A percentile compares a stretch with the other conserved stretches of the same genome.
Conservation (phyloP, 2,888 invertebrate species). For the Tetramorium bicarinatum region DNA sequence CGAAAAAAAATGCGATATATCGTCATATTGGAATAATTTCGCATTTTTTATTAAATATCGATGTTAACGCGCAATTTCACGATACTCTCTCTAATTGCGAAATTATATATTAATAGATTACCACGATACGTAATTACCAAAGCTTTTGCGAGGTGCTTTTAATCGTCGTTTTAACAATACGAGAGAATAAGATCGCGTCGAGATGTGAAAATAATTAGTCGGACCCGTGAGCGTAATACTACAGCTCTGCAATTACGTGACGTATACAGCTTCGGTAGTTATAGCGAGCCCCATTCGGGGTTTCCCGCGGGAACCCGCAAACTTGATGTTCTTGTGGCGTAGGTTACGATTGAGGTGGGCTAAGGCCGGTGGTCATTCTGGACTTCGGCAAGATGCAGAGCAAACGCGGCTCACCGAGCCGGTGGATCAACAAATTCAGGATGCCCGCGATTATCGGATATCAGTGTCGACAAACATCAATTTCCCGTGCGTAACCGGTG, state of each 20-base stretch:
- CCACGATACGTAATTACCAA: conserved; percentile 22
- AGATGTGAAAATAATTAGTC: conserved; percentile 70
- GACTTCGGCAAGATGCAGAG: conserved; percentile 33
- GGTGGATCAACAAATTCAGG: conserved; percentile 60
- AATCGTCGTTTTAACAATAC: conserved; percentile 24
- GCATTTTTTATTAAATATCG: neutral
- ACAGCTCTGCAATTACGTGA: conserved; percentile 66
- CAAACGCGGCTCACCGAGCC: conserved; percentile 25
- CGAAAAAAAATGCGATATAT: neutral
- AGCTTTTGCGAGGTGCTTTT: neutral
- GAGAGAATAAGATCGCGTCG: conserved; percentile 38
- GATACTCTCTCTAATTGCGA: neutral
- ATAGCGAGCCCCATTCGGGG: conserved; percentile 69
- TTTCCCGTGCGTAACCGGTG: conserved; percentile 15
- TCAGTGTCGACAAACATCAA: conserved; percentile 45
- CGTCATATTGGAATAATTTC: neutral
- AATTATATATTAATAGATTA: conserved; percentile 25
- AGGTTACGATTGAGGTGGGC: conserved; percentile 43
- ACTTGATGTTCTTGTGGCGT: conserved; percentile 73
- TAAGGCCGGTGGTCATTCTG: conserved; percentile 68
- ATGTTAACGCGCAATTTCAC: neutral
- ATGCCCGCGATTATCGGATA: conserved; percentile 42
- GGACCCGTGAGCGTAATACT: conserved; percentile 60
- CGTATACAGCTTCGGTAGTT: conserved; percentile 59
- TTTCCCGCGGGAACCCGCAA: conserved; percentile 73